A percentile compares a stretch with the other conserved stretches of the same genome.
Conservation (phyloP, 1,140 invertebrate species). For the Battus philenor region DNA sequence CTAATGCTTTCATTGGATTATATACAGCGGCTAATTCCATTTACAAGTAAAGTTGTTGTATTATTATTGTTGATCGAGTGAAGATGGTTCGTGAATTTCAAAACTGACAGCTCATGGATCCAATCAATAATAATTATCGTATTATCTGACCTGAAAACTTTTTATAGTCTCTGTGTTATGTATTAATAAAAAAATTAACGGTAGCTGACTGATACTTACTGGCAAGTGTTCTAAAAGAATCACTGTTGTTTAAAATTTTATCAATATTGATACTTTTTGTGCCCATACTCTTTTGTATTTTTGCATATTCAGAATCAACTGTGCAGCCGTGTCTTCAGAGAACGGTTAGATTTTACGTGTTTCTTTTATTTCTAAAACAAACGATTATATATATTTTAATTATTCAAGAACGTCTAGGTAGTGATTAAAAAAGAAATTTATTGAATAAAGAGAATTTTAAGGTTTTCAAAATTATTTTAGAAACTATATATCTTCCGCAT, state of each 20-base stretch:
- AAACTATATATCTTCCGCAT: no score
- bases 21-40: slow-evolving; percentile 82
- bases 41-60: slow-evolving; percentile 85
- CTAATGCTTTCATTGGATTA: slow-evolving; percentile 53
- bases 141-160: slow-evolving; percentile 81
- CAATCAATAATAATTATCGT: slow-evolving; percentile 87
- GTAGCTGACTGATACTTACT: slow-evolving; percentile 49
- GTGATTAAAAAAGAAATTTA: no score
- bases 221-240: slow-evolving; percentile 30
- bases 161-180: slow-evolving; percentile 26
- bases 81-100: slow-evolving; percentile 86
- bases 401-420: no score
- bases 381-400: slow-evolving; percentile 9
- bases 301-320: slow-evolving; percentile 18
- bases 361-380: slow-evolving; percentile 51
- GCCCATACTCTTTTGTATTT: slow-evolving; percentile 17
- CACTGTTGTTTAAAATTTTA: slow-evolving; percentile 32
- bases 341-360: slow-evolving; percentile 5
- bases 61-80: slow-evolving; percentile 88
- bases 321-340: slow-evolving; percentile 19
- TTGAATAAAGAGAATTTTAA: no score
- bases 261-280: slow-evolving; percentile 19
- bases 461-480: no score
- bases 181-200: slow-evolving; percentile 28
- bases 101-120: slow-evolving; percentile 82